Conservation (phyloP, 2,113 vertebrate genomes). For the Catharus fuscescens region DNA sequence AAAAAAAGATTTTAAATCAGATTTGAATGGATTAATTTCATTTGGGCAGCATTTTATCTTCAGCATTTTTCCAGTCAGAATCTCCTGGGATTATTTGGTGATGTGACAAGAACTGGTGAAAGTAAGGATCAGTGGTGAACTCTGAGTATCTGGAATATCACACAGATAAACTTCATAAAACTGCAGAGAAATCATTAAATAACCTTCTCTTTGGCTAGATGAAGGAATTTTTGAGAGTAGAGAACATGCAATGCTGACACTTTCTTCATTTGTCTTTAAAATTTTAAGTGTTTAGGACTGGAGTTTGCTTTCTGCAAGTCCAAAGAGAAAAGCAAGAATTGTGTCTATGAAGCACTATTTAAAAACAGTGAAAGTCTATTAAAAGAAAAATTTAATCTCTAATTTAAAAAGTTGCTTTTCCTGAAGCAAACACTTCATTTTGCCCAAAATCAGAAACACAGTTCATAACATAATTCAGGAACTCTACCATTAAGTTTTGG, state of each 20-base stretch:
- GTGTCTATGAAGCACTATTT: background rate
- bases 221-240: background rate
- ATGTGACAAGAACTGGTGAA: background rate
- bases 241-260: background rate
- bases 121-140: background rate
- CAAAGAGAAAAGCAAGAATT: background rate
- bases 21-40: fast-evolving
- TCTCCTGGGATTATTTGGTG: background rate
- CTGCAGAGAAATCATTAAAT: background rate
- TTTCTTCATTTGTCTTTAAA: background rate
- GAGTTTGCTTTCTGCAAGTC: background rate
- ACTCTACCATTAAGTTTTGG: background rate
- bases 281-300: background rate
- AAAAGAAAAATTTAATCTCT: background rate
- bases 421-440: background rate
- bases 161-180: background rate
- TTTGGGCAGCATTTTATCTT: background rate
- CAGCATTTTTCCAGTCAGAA: background rate
- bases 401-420: background rate
- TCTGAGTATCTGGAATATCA: background rate
- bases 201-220: background rate
- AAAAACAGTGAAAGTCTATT: background rate
- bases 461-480: background rate
- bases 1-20: background rate
- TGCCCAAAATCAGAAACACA: background rate